phyloP scores from a whole-genome alignment of 2,797 vertebrate genomes.

The Oryzias sinensis region DNA sequence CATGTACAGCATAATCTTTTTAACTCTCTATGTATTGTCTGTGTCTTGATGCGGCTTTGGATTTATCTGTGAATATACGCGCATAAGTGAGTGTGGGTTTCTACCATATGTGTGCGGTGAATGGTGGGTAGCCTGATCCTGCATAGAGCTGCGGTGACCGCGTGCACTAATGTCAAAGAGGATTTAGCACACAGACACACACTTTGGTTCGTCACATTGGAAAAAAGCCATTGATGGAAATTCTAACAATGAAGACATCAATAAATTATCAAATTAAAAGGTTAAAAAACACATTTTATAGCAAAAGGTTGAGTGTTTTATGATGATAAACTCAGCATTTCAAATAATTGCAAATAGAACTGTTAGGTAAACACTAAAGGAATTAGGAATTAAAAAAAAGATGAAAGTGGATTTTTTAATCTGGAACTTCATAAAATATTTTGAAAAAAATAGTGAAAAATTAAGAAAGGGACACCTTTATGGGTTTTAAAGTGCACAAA shows the following conservation, averaged over 20 bases:
- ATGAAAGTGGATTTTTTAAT: no score
- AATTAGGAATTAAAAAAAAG: no score
- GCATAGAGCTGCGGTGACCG: constrained; percentile 69
- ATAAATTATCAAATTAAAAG: no score
- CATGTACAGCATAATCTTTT: constrained; percentile 18
- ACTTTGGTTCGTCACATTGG: constrained; percentile 42
- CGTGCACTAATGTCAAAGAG: constrained; percentile 66
- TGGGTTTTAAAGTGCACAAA: no score
- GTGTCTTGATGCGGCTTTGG: constrained; percentile 9
- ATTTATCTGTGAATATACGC: constrained; percentile 24
- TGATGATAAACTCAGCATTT: no score
- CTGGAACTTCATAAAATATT: no score
- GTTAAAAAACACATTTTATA: no score
- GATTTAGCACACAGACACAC: constrained; percentile 64
- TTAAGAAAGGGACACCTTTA: no score
- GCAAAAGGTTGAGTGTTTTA: no score
- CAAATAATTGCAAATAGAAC: no score
- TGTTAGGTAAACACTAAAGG: no score
- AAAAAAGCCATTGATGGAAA: constrained; percentile 41
- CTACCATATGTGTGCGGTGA: constrained; percentile 41
- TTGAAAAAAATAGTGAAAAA: no score
- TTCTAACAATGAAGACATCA: constrained; percentile 2
- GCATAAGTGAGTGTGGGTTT: constrained; percentile 33
- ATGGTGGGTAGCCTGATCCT: constrained; percentile 65
- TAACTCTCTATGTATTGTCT: constrained; percentile 10